Base-by-base conservation (phyloP, 2,113 vertebrate species). In the Caranx ignobilis region DNA sequence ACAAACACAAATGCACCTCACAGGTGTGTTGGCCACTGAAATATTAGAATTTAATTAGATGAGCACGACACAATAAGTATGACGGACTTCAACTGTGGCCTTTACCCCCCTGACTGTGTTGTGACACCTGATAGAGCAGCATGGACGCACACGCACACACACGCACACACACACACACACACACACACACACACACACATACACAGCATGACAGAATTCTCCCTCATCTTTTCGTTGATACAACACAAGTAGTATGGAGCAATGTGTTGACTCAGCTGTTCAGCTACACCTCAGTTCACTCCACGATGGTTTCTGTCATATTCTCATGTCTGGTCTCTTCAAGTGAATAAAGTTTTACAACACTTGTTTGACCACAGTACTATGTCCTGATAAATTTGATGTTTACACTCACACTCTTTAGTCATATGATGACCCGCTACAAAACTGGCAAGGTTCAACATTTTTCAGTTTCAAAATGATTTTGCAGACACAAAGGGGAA, bases 231-330 rank as follows among this genome's bases (percentile, higher is more conserved):
- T 88, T 81, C 48, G 81, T 82, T 88, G 77, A 90, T 75, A 83
- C 75, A 89, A 60, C 83, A 81, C 81, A 77, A 80, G 52, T 66
- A 31, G 73, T 64, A 16, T 82, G 83, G 80, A 88, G 85, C 83
- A 84, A 83, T 3, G 57, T 93, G 90, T 93, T 93, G 87, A 83
- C 84, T 87, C 91, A 93, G 92, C 92, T 93, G 92, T 68, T 87
- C 67, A 32, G 63, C 13, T 52, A 73, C 75, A 72, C 60, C 70
- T 88, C 64, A 4, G n/a, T 75, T 81, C 74, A 32, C 63, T 81
- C 66, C 45, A 11, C 35, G 31, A 81, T 37, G 11, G 21, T 12
- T 79, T 79, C 77, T 43, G 67, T 55, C 63, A 43, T 15, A 32
- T 52, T 74, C 57, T 68, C 31, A 13, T 60, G 9, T 71, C 39